Base-by-base conservation (phyloP, 2,888 invertebrate species). In the Chymomyza fuscimana region DNA sequence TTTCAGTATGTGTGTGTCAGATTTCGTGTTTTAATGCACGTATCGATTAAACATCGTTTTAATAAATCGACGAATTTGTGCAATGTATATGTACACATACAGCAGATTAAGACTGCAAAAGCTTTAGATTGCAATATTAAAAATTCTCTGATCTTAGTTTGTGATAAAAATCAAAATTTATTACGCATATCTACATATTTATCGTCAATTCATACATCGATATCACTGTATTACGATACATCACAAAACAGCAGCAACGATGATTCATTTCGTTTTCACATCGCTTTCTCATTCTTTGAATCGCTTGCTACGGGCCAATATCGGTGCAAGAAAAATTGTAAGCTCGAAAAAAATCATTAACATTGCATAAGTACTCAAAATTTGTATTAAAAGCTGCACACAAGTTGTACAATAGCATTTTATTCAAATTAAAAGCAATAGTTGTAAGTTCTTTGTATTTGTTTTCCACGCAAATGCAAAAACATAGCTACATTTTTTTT, bases 311-410 rank as follows among this genome's bases (percentile, higher is more conserved):
- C 29, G 59, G 66, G 66, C 51, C 25, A 66, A 52, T 51, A 46
- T 60, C 29, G 60, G 56, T 29, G 52, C 51, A 25, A 59, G 15
- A 40, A 50, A 51, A 60, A 60, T 66, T 70, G 74, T 75, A 75
- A 75, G 74, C 59, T 69, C 56, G 29, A 40, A 67, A 65, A 67
- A 63, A 65, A 32, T 32, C 25, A n/a, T n/a, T 56, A 68, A 59
- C 68, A 75, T 75, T 75, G 73, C 74, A 70, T 75, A 75, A 75
- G 70, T 54, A 46, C n/a, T 9, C 10, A n/a, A 54, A 19, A 54
- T 19, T 52, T 59, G 50, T 32, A n/a, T 25, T 1, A 60, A 60
- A 51, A 5, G 9, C 7, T 6, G 22, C 5, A 0, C 29, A 22
- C 3, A 29, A 59, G 15, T 58, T 4, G n/a, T 6, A 9, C n/a